Percentiles rank a stretch among this genome's conserved stretches.
Conservation (phyloP, 2,113 vertebrate species). For the Brachyhypopomus gauderio region DNA sequence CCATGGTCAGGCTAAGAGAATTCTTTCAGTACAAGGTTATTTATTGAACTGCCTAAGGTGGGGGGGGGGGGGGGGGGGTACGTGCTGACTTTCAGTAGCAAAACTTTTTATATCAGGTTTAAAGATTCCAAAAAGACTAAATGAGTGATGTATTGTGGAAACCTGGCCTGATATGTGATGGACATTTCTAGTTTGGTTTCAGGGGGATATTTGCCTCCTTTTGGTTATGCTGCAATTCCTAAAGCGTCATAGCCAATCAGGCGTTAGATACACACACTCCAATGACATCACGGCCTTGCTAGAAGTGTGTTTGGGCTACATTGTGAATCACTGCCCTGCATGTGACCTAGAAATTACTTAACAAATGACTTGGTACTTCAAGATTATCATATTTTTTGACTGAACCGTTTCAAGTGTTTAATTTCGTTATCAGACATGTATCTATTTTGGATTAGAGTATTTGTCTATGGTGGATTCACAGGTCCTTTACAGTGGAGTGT, state of each 20-base stretch:
- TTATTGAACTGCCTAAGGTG: conserved; percentile 2
- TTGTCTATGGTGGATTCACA: not conserved
- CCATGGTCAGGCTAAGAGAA: conserved; percentile 9
- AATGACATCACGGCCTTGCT: too few relatives aligned
- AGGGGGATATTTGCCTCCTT: not conserved
- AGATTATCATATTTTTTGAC: conserved; percentile 6
- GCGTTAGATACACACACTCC: too few relatives aligned
- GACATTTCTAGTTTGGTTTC: not conserved
- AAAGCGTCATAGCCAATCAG: not conserved
- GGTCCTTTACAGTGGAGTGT: conserved; percentile 34
- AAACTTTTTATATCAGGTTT: conserved; percentile 1
- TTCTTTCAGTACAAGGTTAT: not conserved
- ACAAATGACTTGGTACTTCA: not conserved
- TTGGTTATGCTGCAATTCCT: not conserved
- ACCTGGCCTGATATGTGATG: not conserved
- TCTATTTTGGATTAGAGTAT: conserved; percentile 12
- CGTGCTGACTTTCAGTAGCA: not conserved
- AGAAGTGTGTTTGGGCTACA: not conserved
- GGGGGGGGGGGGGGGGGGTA: not conserved
- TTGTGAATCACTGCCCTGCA: not conserved
- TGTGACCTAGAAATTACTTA: not conserved
- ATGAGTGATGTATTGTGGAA: not conserved
- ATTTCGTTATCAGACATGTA: not conserved
- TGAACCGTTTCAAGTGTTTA: not conserved
- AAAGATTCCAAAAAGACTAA: not conserved